Base-by-base conservation (phyloP, 1,140 invertebrate species). In the Zaprionus ghesquierei region DNA sequence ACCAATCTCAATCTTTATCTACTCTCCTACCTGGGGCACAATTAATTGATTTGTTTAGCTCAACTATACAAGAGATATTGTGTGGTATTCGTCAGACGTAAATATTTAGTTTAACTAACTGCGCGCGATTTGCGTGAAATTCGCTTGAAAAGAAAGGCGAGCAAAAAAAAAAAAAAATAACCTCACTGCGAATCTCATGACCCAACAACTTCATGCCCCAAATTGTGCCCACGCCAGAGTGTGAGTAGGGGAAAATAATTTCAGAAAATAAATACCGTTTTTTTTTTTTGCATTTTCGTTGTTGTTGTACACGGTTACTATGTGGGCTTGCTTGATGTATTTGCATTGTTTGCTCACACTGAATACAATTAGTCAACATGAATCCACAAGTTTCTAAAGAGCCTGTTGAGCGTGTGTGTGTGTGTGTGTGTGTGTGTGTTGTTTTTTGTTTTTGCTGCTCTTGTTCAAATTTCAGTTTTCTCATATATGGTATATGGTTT, bases 41-140 rank as follows among this genome's bases (percentile, higher is more conserved):
- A 89, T 89, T 84, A 89, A 89, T 89, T 89, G 77, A 89, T 89
- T 89, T 89, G 84, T 89, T 87, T 89, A 84, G 84, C 77, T 80
- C 25, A 87, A 74, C 79, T 73, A 61, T 51, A 56, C 41, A 51
- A 25, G 49, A 23, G 23, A 33, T 55, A 44, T 60, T 68, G 69
- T 84, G 69, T 51, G 80, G 76, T 80, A 58, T 85, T 63, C 53
- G 29, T 75, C 51, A 59, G 61, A 56, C 27, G 65, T 87, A 87
- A 86, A 86, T 86, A 82, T 86, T 86, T 86, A 86, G 70, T 35
- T 87, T 81, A 76, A 62, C 77, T 64, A 70, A 75, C 81, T 77
- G 75, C 55, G 82, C 65, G 59, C 58, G 81, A 86, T 85, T 85
- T 59, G 69, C 54, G 33, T 59, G 82, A 85, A 86, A 87, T 82